Base-by-base conservation (phyloP, 2,888 invertebrate genomes). In the Diploptera punctata region DNA sequence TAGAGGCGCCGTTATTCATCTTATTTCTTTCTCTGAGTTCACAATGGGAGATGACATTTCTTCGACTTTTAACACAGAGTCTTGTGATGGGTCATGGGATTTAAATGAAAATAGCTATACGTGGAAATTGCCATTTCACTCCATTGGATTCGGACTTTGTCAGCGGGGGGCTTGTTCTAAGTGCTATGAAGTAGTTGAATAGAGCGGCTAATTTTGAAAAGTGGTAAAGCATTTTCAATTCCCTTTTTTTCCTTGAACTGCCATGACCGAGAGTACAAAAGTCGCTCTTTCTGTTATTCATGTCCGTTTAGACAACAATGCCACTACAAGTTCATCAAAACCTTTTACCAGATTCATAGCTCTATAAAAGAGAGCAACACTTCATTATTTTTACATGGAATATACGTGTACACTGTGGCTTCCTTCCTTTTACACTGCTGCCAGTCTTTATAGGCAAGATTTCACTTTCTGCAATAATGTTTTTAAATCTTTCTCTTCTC, bases 141-240 rank as follows among this genome's bases (percentile, higher is more conserved):
- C 24, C 52, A 21, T 9, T 49, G 49, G 49, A 18, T 9, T 21
- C 21, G 24, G 24, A 47, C 47, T 18, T n/a, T 9, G n/a, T 9
- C 18, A 19, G 47, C 21, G 24, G 52, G 52, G 52, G 52, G 52
- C 52, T 21, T 5, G 21, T 9, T 1, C 52, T 52, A 52, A 52
- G 52, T 24, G 52, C 19, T 52, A 52, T 24, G 19, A 52, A 52
- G 24, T 52, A 13, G 13, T 13, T 67, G 62, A 71, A 71, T 71
- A 71, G 67, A 18, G 19, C 43, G 29, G 31, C 71, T 71, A 71
- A 71, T 71, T 71, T 71, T 71, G 54, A 67, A 71, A 71, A 71
- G 71, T 67, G 54, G 47, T 16, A 62, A 19, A 31, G 33, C 19
- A 43, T 52, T 52, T n/a, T n/a, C n/a, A n/a, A n/a, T n/a, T n/a